Base-by-base conservation (phyloP, 2,797 vertebrate species). In the Siniperca obscura region DNA sequence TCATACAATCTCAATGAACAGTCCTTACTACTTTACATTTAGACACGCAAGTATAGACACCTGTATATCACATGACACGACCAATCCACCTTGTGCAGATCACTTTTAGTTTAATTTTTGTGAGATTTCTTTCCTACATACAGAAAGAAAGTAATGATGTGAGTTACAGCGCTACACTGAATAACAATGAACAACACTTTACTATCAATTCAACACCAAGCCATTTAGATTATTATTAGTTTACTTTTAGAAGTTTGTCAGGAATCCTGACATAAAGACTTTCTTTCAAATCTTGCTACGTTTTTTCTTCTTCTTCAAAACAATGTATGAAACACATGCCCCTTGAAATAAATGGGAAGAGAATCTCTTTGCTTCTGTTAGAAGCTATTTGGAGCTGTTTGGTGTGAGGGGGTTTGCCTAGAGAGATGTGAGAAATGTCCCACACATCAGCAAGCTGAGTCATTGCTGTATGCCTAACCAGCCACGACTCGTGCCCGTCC, bases 401-500 rank as follows among this genome's bases (percentile, higher is more conserved):
- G 83, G 59, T 46, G 77, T 61, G 74, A 75, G 71, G 70, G 65
- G 65, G n/a, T 74, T 81, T 72, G 85, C 84, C 89, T 80, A 82
- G 76, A 91, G 89, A 91, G 81, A 89, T 84, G 90, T 87, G 87
- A 90, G 87, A 94, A 91, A 93, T 81, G 83, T 90, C 90, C 90
- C 83, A 86, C 90, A 90, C 90, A 89, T 93, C 86, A 84, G 66
- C 86, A 70, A 74, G 86, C 89, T 93, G 92, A 94, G 89, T 94
- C 93, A 95, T 44, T 85, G 85, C 61, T 86, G 80, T 83, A 86
- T 40, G 83, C 66, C 86, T 90, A 91, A 91, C 85, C 86, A 84
- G 85, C 82, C 81, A 70, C 57, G 80, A 91, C 88, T 90, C 81
- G 48, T 71, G 87, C 82, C 70, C 42, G 7, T 83, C 80, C 83